Evolutionary conservation across 2,797 vertebrate species (phyloP).

Genomic region (Sebastes steindachneri): DNA sequence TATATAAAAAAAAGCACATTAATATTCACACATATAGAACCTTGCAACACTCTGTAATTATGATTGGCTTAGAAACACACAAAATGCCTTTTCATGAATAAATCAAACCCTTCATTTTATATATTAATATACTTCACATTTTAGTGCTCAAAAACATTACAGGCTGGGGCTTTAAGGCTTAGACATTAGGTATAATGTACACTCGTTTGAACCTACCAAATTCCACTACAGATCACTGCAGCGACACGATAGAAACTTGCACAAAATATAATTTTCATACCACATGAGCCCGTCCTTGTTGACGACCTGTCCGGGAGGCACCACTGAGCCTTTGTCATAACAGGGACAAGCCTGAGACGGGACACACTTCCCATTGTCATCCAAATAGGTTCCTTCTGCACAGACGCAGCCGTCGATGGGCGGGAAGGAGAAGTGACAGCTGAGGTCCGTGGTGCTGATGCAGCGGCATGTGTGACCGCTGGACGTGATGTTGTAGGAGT

Average conservation of each 20-base stretch:
- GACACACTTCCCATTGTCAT: constrained; percentile 87
- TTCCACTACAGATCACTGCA: neutral
- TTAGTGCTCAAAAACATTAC: neutral
- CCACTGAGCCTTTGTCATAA: constrained; percentile 81
- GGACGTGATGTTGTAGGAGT: constrained; percentile 77
- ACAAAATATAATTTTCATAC: constrained; percentile 72
- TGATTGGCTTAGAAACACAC: neutral
- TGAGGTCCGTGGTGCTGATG: constrained; percentile 79
- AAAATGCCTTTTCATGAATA: neutral
- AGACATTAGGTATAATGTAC: neutral
- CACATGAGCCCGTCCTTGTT: constrained; percentile 84
- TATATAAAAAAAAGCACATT: neutral
- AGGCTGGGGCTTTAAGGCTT: neutral
- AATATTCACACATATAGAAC: neutral
- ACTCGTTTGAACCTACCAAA: neutral
- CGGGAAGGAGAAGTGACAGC: constrained; percentile 82
- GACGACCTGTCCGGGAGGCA: constrained; percentile 85
- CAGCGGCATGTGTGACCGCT: constrained; percentile 85
- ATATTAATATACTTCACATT: neutral
- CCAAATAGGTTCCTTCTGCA: constrained; percentile 82
- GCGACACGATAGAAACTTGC: neutral
- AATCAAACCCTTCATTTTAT: neutral
- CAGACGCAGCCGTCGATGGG: constrained; percentile 89
- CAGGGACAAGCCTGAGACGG: constrained; percentile 85
- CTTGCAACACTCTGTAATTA: neutral